A percentile compares a stretch with the other conserved stretches of the same genome.
Evolutionary conservation across 2,888 invertebrate genomes (phyloP).

Genomic region (Eumacrocentrus americanus): DNA sequence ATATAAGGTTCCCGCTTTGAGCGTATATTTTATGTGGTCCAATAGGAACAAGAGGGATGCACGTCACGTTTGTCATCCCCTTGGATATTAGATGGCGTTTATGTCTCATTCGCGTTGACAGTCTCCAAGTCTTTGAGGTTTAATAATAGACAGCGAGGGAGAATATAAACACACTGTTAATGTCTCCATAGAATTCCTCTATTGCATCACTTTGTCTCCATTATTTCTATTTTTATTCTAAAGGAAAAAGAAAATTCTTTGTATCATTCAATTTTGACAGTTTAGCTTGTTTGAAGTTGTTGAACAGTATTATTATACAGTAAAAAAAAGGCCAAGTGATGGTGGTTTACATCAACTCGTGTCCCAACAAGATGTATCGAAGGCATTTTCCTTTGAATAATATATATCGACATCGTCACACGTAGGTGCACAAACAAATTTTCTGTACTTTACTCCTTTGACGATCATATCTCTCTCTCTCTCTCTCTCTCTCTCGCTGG

Average conservation of each 20-base stretch:
- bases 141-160: constrained; percentile 42
- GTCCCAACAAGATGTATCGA: background rate
- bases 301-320: no score
- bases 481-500: no score
- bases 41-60: constrained; percentile 27
- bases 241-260: no score
- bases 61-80: constrained; percentile 52
- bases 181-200: constrained; percentile 40
- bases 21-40: background rate
- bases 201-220: background rate
- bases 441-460: constrained; percentile 30
- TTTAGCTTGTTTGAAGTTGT: no score
- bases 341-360: background rate
- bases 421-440: constrained; percentile 27
- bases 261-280: no score
- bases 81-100: constrained; percentile 53
- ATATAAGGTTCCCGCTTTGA: constrained; percentile 2
- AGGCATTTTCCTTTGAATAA: constrained; percentile 21
- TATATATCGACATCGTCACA: constrained; percentile 24
- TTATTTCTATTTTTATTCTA: background rate
- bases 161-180: constrained; percentile 47
- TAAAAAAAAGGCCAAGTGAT: constrained; percentile 10
- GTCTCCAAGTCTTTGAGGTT: constrained; percentile 39
- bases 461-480: no score
- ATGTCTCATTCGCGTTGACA: constrained; percentile 42